Percentiles rank a stretch among this genome's conserved stretches.
phyloP scores from a whole-genome alignment of 2,113 vertebrate species.

The Rhea pennata region DNA sequence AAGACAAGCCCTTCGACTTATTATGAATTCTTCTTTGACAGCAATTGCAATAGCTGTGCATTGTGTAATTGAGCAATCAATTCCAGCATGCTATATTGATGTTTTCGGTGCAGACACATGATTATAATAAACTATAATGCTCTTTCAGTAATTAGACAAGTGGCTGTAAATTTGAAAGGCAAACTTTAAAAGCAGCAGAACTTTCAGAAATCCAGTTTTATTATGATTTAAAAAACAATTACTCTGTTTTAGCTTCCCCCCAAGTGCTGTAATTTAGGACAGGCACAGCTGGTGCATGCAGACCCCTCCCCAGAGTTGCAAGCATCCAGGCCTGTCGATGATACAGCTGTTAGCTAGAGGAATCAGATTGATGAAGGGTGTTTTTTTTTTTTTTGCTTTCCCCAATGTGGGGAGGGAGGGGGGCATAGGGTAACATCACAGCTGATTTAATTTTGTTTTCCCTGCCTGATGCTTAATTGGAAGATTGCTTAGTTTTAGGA shows the following conservation, averaged over 20 bases:
- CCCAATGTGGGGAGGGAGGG: background rate
- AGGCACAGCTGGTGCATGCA: background rate
- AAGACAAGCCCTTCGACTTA: background rate
- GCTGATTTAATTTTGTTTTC: constrained; percentile 56
- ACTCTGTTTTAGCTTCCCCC: background rate
- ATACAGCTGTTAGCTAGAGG: background rate
- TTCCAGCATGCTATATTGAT: constrained; percentile 33
- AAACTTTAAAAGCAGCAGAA: constrained; percentile 12
- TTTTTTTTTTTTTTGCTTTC: constrained; percentile 5
- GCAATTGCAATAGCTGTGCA: background rate
- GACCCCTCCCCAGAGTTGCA: background rate
- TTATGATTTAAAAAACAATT: background rate
- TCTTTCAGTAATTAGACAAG: constrained; percentile 36
- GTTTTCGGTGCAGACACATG: constrained; percentile 24
- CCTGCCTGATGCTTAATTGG: constrained; percentile 47
- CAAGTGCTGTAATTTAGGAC: background rate
- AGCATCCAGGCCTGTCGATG: constrained; percentile 27
- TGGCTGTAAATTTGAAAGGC: constrained; percentile 32
- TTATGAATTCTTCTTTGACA: constrained; percentile 24
- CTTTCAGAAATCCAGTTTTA: background rate
- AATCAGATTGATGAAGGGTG: background rate
- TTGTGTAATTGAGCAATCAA: constrained; percentile 42
- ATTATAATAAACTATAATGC: constrained; percentile 29
- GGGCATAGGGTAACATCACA: background rate
- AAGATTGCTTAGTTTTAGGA: constrained; percentile 60